Conservation (phyloP, 2,113 vertebrate species). For the Serilophus lunatus region DNA sequence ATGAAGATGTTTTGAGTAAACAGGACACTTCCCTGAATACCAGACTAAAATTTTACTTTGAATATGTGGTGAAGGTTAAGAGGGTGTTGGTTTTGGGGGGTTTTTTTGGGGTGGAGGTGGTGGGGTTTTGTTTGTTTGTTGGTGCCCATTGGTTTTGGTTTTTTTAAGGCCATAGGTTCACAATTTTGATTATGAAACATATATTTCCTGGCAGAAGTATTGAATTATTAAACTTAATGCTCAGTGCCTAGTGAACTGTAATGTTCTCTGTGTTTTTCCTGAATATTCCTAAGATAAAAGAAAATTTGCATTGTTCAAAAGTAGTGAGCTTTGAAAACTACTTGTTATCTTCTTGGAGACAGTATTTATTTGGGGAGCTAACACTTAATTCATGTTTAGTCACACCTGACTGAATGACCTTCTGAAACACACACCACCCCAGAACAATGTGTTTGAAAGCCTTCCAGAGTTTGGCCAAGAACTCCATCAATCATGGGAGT, state of each 20-base stretch:
- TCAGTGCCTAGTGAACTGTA: background rate
- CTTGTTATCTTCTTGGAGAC: background rate
- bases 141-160: background rate
- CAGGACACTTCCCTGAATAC: background rate
- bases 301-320: background rate
- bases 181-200: background rate
- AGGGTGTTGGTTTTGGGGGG: background rate
- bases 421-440: constrained; percentile 21
- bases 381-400: constrained; percentile 1
- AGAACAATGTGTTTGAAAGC: background rate
- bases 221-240: background rate
- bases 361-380: background rate
- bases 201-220: background rate
- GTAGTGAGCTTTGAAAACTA: background rate
- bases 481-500: constrained; percentile 6
- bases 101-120: background rate
- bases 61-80: background rate
- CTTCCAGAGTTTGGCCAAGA: background rate
- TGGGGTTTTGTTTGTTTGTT: background rate
- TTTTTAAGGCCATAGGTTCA: background rate
- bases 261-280: background rate
- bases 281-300: background rate
- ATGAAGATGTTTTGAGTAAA: background rate
- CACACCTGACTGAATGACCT: constrained; percentile 23
- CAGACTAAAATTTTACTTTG: background rate